Evolutionary conservation across 2,888 invertebrate genomes (phyloP), one percentile per base, ranked within the genome.

Genomic region (Muschampia plurimacula): DNA sequence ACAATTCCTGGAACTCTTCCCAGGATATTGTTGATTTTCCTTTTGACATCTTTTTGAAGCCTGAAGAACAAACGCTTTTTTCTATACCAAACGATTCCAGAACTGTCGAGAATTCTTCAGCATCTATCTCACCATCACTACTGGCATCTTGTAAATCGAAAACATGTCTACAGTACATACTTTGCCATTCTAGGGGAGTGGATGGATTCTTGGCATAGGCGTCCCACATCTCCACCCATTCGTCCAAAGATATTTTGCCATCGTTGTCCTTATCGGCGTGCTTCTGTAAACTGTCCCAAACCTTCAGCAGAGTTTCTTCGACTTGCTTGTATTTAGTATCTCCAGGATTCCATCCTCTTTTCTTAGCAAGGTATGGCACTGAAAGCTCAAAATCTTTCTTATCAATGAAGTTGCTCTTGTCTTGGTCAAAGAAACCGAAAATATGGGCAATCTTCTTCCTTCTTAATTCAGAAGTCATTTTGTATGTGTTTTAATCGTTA

Each of bases 141-240:
- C 97, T 97, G 65, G 97, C 97, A 83, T 98, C 98, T 88, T 98
- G 97, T 74, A 98, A 92, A 80, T 97, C 96, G 87, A 98, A 98
- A 96, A 98, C 97, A 88, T 98, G 97, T 84, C 97, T 96, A 96
- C 97, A 96, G 90, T 98, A 98, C 70, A 96, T 95, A 80, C 95
- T 96, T 87, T 98, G 98, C 98, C 98, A 98, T 74, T 97, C 97
- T 74, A 96, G 94, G 6, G 59, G 32, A 46, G 96, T 95, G 59
- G 96, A 95, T 0, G 97, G 97, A 82, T 96, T 96, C 87, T 96
- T 96, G 65, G 97, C 96, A 82, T 95, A 97, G 52, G 96, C 96
- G 78, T 97, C 96, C 98, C 98, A 98, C 96, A 98, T 97, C 76
- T 96, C 94, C 80, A 97, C 96, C 98, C 98, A 98, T 88, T 98